Evolutionary conservation across 2,888 invertebrate genomes (phyloP), one percentile per base, ranked within the genome.

Genomic region (Rhingia rostrata): DNA sequence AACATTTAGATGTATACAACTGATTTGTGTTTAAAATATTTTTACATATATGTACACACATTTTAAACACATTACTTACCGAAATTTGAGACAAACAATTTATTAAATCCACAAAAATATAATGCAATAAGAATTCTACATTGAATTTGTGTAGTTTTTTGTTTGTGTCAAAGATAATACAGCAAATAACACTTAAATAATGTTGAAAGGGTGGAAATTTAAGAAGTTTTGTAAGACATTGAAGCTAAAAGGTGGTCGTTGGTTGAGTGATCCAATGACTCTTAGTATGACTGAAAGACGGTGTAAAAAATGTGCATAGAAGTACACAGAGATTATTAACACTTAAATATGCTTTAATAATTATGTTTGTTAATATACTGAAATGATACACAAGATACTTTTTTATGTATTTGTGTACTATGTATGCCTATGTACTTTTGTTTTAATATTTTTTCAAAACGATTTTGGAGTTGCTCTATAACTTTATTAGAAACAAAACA

Each of bases 61-160:
- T 9, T 51, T 35, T 14, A 63, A 37, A 43, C 49, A 51, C 43
- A 4, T 60, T 82, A 82, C 81, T 82, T 77, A 82, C 75, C 77
- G 14, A 47, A 43, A 7, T 37, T 58, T 35, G 9, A 37, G 12
- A 47, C 14, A 54, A 61, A 61, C 12, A 67, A 43, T 45, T 60
- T 32, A 7, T 45, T 70, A 35, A 37, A 22, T 37, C 10, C 39
- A 56, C 32, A 35, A 45, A 47, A 14, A 67, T 22, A 14, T 54
- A 53, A 22, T 10, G 43, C 33, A 14, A 37, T 9, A 30, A 47
- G 14, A 35, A 53, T 22, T 35, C 22, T 22, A 22, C 22, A 32
- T 41, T 58, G 49, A 6, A 49, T 32, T 58, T 58, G 22, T 58
- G 12, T 43, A 56, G 39, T 7, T 45, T 41, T 22, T 47, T 45